These are phyloP conservation scores for Cosmopolites sordidus DNA, from an alignment of 2,888 invertebrate genomes.

Conservation along the genomic window DNA sequence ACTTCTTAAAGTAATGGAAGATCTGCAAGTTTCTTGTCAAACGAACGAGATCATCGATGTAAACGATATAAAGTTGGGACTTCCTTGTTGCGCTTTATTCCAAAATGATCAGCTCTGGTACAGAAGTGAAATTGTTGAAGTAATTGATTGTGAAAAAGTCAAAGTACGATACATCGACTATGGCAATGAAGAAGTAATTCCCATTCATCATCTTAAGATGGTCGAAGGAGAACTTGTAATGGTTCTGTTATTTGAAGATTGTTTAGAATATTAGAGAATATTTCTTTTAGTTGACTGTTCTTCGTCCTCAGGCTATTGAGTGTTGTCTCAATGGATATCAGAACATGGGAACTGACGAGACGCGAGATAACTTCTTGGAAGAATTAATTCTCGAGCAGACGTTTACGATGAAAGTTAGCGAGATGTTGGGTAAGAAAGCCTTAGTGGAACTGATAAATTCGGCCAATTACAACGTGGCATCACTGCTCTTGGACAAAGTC, in stretches of 20 bases:
- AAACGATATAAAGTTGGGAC: constrained; percentile 51
- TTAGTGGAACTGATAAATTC: constrained; percentile 61
- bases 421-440: constrained; percentile 53
- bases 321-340: constrained; percentile 69
- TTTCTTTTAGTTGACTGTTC: constrained; percentile 50
- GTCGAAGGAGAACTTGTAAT: constrained; percentile 55
- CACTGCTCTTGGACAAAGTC: constrained; percentile 43
- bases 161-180: constrained; percentile 88
- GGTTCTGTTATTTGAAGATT: background rate
- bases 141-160: constrained; percentile 36
- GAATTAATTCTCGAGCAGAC: constrained; percentile 64
- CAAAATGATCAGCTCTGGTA: constrained; percentile 84
- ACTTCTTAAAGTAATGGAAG: constrained; percentile 63
- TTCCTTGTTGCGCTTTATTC: constrained; percentile 77
- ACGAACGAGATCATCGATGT: constrained; percentile 38
- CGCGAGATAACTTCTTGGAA: constrained; percentile 61
- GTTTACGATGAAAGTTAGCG: constrained; percentile 57
- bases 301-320: constrained; percentile 71
- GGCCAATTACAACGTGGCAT: constrained; percentile 45
- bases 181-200: constrained; percentile 85
- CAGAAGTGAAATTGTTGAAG: constrained; percentile 69
- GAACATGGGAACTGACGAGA: constrained; percentile 53
- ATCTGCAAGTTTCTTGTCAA: constrained; percentile 58
- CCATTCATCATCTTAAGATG: constrained; percentile 55
- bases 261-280: too few species aligned